phyloP scores from a whole-genome alignment of 2,113 vertebrate genomes.

The Vimba vimba region DNA sequence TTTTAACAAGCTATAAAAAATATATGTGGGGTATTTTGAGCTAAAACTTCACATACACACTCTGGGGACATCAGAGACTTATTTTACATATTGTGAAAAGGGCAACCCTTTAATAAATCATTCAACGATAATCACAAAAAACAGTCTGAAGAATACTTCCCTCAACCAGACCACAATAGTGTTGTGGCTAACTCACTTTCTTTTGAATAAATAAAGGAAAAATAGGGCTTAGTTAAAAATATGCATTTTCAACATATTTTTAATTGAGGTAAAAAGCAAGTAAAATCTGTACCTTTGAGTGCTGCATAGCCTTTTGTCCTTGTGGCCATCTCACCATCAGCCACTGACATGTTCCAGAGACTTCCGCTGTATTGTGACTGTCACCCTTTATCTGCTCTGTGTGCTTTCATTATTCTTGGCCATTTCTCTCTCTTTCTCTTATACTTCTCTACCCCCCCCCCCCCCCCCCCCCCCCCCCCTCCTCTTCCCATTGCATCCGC shows the following conservation, averaged over 20 bases:
- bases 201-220: no score
- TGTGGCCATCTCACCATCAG: slow-evolving; percentile 32
- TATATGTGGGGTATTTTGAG: no score
- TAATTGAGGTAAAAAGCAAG: no score
- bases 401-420: slow-evolving; percentile 15
- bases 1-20: no score
- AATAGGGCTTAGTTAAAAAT: no score
- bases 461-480: neutral
- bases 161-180: neutral
- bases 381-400: slow-evolving; percentile 9
- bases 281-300: neutral
- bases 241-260: no score
- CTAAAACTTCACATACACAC: no score
- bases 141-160: neutral
- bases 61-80: no score
- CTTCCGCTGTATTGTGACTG: slow-evolving; percentile 29
- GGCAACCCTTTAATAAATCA: neutral
- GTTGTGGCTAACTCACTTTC: no score
- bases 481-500: neutral
- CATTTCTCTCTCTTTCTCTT: slow-evolving; percentile 11
- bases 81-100: no score
- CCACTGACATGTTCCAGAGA: slow-evolving; percentile 40
- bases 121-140: neutral
- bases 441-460: neutral
- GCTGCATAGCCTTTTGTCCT: slow-evolving; percentile 12